Conservation (phyloP, 1,140 invertebrate species). For the Colletes gigas region DNA sequence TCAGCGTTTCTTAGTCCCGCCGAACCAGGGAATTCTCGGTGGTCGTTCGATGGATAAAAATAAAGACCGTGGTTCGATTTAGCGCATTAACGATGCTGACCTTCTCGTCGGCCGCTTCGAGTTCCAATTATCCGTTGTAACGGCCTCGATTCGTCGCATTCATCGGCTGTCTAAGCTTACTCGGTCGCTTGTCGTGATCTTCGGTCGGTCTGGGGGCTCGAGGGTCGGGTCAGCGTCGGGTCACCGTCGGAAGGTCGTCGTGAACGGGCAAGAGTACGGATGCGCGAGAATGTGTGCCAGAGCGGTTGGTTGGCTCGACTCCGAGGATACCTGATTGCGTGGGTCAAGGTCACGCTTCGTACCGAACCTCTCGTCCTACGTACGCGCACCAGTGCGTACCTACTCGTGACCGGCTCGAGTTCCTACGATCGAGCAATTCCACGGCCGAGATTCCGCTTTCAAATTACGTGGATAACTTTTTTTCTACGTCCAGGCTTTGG, state of each 20-base stretch:
- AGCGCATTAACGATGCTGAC: too few species aligned
- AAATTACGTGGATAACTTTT: constrained; percentile 32
- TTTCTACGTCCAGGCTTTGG: neutral
- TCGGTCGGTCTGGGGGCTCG: constrained; percentile 25
- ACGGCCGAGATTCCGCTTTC: neutral
- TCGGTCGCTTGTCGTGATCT: constrained; percentile 38
- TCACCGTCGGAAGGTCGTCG: constrained; percentile 51
- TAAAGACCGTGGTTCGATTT: neutral
- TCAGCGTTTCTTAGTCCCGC: too few species aligned
- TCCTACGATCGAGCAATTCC: constrained; percentile 1
- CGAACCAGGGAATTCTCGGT: too few species aligned
- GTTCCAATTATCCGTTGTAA: constrained; percentile 34
- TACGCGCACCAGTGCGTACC: too few species aligned
- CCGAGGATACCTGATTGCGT: constrained; percentile 67
- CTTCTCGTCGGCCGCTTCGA: neutral
- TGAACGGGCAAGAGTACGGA: constrained; percentile 44
- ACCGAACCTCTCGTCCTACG: constrained; percentile 33
- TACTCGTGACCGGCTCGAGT: neutral
- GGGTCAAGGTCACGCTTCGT: constrained; percentile 69
- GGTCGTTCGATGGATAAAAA: too few species aligned
- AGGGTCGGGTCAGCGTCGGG: constrained; percentile 38
- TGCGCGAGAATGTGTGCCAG: constrained; percentile 70
- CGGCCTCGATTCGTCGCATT: too few species aligned
- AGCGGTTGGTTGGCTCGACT: constrained; percentile 60
- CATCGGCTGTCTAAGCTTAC: constrained; percentile 30